These are phyloP conservation scores for Campodea augens DNA, from an alignment of 1,140 invertebrate species.

Conservation along the genomic window DNA sequence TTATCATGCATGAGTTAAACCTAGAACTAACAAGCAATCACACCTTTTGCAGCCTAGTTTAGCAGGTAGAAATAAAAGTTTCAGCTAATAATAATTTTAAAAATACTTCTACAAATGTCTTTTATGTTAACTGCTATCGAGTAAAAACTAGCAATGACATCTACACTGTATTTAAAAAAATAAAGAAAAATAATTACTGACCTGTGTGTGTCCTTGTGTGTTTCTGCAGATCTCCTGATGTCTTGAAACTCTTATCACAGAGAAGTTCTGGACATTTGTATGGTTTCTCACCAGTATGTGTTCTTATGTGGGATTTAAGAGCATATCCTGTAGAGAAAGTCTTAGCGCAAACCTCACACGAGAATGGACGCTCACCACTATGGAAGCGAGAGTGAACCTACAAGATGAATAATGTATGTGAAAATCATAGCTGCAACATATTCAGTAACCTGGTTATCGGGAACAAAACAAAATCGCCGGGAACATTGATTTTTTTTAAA, in stretches of 20 bases:
- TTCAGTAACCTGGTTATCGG: background rate
- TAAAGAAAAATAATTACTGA: slow-evolving; percentile 15
- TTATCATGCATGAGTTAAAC: no score
- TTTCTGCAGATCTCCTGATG: slow-evolving; percentile 46
- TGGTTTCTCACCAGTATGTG: slow-evolving; percentile 47
- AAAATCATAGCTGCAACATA: slow-evolving; percentile 4
- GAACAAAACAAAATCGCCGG: background rate
- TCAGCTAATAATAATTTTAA: no score
- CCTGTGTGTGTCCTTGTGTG: slow-evolving; percentile 48
- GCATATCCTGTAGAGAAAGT: slow-evolving; percentile 47
- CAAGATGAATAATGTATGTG: slow-evolving; percentile 13
- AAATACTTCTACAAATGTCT: no score
- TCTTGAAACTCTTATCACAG: slow-evolving; percentile 43
- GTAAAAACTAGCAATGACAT: no score
- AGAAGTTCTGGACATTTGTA: slow-evolving; percentile 35
- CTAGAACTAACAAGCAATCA: no score
- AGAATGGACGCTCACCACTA: slow-evolving; percentile 39
- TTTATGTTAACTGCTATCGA: no score
- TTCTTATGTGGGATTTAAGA: slow-evolving; percentile 42
- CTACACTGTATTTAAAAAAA: no score
- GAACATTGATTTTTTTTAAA: no score
- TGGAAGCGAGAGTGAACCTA: slow-evolving; percentile 44
- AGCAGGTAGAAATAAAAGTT: no score
- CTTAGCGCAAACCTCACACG: slow-evolving; percentile 39
- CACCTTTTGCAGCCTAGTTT: no score